phyloP scores from a whole-genome alignment of 1,140 invertebrate genomes.

The Trachymyrmex septentrionalis region DNA sequence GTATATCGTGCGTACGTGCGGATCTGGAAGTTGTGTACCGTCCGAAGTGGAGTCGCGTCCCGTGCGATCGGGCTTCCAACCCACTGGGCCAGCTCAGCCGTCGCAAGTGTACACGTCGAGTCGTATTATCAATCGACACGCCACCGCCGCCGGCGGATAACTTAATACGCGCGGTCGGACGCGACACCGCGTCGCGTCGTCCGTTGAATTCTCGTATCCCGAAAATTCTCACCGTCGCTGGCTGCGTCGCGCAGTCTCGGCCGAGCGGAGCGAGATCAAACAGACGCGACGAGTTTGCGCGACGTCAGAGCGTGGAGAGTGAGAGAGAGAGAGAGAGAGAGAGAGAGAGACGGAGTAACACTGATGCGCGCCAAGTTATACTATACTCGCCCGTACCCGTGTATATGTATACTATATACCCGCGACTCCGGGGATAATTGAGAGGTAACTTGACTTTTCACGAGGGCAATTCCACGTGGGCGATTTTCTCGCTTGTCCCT shows the following conservation, averaged over 20 bases:
- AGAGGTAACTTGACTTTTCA: slow-evolving; percentile 41
- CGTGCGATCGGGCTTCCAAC: slow-evolving; percentile 12
- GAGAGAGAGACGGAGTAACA: neutral
- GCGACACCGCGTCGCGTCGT: slow-evolving; percentile 7
- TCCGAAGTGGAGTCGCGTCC: slow-evolving; percentile 36
- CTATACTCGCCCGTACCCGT: neutral
- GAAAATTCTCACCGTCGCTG: slow-evolving; percentile 38
- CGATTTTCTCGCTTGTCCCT: slow-evolving; percentile 42
- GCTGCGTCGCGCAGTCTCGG: slow-evolving; percentile 45
- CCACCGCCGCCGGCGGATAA: slow-evolving; percentile 25
- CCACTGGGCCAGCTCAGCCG: neutral
- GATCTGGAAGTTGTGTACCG: neutral
- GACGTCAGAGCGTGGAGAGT: neutral
- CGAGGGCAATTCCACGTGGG: slow-evolving; percentile 14
- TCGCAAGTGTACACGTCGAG: slow-evolving; percentile 19
- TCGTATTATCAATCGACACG: slow-evolving; percentile 59
- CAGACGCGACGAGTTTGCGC: neutral
- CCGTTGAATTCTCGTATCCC: slow-evolving; percentile 44
- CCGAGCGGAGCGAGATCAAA: slow-evolving; percentile 19
- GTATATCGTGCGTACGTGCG: neutral
- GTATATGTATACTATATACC: neutral
- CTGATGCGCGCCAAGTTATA: slow-evolving; percentile 29
- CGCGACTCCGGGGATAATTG: neutral
- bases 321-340: neutral
- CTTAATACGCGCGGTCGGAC: slow-evolving; percentile 41